phyloP scores from a whole-genome alignment of 2,113 vertebrate species.

The Lophura nycthemera region DNA sequence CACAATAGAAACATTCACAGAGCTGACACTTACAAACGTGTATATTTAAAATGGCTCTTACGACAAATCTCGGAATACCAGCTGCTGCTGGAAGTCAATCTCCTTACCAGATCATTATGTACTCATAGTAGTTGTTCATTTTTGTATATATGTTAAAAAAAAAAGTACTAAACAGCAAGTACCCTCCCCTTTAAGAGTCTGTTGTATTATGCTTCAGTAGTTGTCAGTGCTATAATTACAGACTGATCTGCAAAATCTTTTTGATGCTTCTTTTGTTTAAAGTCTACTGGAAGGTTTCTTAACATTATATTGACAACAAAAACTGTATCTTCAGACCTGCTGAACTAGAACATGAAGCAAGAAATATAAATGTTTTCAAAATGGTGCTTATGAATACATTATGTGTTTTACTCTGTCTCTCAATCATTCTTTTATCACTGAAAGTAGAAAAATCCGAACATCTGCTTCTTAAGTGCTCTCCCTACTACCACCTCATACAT shows the following conservation, averaged over 20 bases:
- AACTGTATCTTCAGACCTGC: not conserved
- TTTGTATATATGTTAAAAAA: not conserved
- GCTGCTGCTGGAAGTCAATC: not conserved
- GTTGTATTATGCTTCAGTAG: not conserved
- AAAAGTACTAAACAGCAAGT: not conserved
- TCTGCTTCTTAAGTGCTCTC: not conserved
- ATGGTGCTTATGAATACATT: not conserved
- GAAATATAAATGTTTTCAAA: not conserved
- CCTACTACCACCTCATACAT: rapidly evolving
- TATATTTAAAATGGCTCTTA: not conserved
- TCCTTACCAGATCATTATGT: not conserved
- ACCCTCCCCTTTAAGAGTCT: not conserved
- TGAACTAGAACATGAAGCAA: not conserved
- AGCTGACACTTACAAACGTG: not conserved
- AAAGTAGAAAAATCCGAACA: not conserved
- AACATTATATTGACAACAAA: not conserved
- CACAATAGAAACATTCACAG: not conserved
- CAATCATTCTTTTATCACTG: not conserved
- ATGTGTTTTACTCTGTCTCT: not conserved
- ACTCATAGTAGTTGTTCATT: not conserved
- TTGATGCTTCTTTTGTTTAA: not conserved
- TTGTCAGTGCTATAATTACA: not conserved
- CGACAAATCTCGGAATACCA: not conserved
- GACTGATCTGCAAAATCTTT: not conserved
- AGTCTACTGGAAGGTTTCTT: not conserved